phyloP scores from a whole-genome alignment of 2,113 vertebrate genomes.

The Pagrus major region DNA sequence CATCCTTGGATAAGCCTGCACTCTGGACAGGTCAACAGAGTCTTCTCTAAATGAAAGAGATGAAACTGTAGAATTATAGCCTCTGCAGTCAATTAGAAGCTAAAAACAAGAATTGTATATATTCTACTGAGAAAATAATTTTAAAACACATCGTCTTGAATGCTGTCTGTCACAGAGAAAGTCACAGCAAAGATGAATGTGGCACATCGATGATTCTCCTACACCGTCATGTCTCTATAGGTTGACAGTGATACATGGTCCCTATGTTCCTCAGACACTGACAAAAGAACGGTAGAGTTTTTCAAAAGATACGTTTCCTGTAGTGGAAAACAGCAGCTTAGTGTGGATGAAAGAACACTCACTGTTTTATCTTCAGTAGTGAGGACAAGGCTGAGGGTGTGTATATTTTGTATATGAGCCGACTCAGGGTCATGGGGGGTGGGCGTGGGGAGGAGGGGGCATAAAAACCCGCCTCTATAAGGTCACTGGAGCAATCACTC shows the following conservation, averaged over 20 bases:
- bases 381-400: not conserved
- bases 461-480: conserved; percentile 47
- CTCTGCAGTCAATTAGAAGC: too few relatives aligned
- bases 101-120: too few relatives aligned
- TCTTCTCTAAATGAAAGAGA: too few relatives aligned
- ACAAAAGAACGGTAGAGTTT: not conserved
- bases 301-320: not conserved
- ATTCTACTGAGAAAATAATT: too few relatives aligned
- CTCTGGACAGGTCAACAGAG: too few relatives aligned
- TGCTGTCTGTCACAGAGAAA: not conserved
- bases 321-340: not conserved
- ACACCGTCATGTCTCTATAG: not conserved
- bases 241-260: not conserved
- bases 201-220: not conserved
- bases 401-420: conserved; percentile 27
- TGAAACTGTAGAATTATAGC: too few relatives aligned
- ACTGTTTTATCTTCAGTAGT: too few relatives aligned
- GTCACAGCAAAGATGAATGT: not conserved
- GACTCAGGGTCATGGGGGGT: conserved; percentile 37
- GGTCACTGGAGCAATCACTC: conserved; percentile 59
- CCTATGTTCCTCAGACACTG: not conserved
- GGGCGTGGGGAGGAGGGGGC: not conserved
- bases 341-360: not conserved
- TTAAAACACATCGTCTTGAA: too few relatives aligned
- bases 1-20: too few relatives aligned